Percentiles rank a stretch among this genome's conserved stretches.
Conservation (phyloP, 2,797 vertebrate species). For the Sciurus vulgaris region DNA sequence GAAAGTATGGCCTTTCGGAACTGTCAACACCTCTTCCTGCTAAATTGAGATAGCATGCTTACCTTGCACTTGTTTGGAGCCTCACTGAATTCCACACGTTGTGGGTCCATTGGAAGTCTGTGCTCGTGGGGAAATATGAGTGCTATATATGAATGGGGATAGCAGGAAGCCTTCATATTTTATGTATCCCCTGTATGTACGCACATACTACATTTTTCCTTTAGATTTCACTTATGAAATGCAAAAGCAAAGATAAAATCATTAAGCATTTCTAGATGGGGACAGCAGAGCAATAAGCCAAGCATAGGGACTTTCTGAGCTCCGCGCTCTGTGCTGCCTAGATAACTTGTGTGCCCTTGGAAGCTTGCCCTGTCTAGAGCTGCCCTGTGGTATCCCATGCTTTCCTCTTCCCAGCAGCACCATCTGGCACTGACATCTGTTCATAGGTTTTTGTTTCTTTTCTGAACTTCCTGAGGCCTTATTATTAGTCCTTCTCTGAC, state of each 20-base stretch:
- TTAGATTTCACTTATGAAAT: not conserved
- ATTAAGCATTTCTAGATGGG: not conserved
- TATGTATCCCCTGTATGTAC: no score
- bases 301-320: not conserved
- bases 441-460: conserved; percentile 79
- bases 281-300: not conserved
- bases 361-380: conserved; percentile 79
- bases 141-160: not conserved
- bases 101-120: not conserved
- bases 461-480: conserved; percentile 87
- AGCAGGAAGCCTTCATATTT: not conserved
- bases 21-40: no score
- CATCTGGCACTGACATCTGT: conserved; percentile 53
- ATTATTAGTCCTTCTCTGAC: conserved; percentile 82
- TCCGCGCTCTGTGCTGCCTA: not conserved
- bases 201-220: not conserved
- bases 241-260: not conserved
- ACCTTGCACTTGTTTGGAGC: not conserved
- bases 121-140: not conserved
- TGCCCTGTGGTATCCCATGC: conserved; percentile 88
- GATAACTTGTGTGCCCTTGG: not conserved
- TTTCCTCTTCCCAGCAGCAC: conserved; percentile 39
- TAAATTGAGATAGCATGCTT: no score
- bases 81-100: not conserved
- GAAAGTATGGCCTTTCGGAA: no score